Conservation (phyloP, 64 coral and sea anemone species). For the Pocillopora verrucosa region DNA sequence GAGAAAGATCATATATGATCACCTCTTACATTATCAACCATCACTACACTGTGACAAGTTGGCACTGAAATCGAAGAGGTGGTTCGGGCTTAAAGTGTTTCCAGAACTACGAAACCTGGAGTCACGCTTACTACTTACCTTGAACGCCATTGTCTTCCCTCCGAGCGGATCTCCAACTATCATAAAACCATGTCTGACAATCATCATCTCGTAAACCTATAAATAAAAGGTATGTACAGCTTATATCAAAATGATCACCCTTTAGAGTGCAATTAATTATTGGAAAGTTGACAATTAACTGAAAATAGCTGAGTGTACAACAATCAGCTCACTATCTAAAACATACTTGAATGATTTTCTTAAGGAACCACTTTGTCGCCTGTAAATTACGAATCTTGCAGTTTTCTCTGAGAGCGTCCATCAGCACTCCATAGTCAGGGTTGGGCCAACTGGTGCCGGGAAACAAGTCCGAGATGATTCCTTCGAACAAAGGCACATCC, state of each 20-base stretch:
- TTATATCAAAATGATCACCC: too few species aligned
- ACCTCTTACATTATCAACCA: not conserved
- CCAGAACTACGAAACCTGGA: not conserved
- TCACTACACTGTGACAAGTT: not conserved
- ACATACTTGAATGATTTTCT: slow-evolving; percentile 95
- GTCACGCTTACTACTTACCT: slow-evolving; percentile 34
- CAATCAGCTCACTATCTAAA: not conserved
- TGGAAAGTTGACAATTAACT: too few species aligned
- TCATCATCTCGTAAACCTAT: slow-evolving; percentile 87
- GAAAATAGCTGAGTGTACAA: too few species aligned
- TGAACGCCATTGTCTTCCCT: slow-evolving; percentile 98
- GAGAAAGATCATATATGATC: not conserved
- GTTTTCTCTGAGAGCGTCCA: slow-evolving; percentile 88
- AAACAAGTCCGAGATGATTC: slow-evolving; percentile 97
- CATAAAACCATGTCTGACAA: slow-evolving; percentile 82
- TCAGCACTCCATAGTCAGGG: slow-evolving; percentile 92
- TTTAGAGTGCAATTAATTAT: too few species aligned
- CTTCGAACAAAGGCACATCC: slow-evolving; percentile 98
- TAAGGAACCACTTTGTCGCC: slow-evolving; percentile 93
- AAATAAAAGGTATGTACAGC: not conserved
- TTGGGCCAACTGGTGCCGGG: slow-evolving; percentile 96
- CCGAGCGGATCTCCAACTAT: slow-evolving; percentile 98
- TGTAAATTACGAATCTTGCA: slow-evolving; percentile 88
- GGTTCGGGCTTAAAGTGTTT: not conserved
- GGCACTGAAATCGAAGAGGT: too few species aligned